A percentile compares a stretch with the other conserved stretches of the same genome.
Evolutionary conservation across 2,888 invertebrate genomes (phyloP).

Genomic region (Erebia epiphron): DNA sequence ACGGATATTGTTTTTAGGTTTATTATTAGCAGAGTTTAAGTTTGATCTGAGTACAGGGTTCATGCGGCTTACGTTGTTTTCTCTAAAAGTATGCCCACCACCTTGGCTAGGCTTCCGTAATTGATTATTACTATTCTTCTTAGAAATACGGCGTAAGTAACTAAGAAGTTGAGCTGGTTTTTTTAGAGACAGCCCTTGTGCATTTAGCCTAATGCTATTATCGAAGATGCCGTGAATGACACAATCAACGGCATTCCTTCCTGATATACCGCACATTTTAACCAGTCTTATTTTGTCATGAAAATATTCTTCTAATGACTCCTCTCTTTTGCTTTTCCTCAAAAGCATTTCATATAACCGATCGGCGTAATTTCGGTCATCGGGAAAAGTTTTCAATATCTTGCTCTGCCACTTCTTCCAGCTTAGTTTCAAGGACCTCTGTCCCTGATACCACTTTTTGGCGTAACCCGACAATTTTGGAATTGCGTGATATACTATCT

Average conservation of each 20-base stretch:
- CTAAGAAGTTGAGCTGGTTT: slow-evolving; percentile 4
- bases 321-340: slow-evolving; percentile 35
- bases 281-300: slow-evolving; percentile 31
- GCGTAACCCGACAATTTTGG: slow-evolving; percentile 42
- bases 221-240: too few species aligned
- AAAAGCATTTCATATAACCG: too few species aligned
- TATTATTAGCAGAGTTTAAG: not conserved
- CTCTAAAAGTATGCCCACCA: not conserved
- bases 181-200: slow-evolving; percentile 23
- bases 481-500: slow-evolving; percentile 38
- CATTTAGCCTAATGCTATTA: not conserved
- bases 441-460: slow-evolving; percentile 41
- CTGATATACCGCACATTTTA: too few species aligned
- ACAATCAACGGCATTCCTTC: too few species aligned
- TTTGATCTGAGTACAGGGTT: not conserved
- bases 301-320: slow-evolving; percentile 39
- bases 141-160: slow-evolving; percentile 1
- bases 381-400: too few species aligned
- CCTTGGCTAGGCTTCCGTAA: not conserved
- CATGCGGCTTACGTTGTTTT: not conserved
- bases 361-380: too few species aligned
- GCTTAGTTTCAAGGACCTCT: slow-evolving; percentile 3
- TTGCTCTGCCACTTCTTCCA: too few species aligned
- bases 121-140: not conserved
- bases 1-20: not conserved